phyloP scores from a whole-genome alignment of 2,113 vertebrate genomes.

The Fregetta grallaria region DNA sequence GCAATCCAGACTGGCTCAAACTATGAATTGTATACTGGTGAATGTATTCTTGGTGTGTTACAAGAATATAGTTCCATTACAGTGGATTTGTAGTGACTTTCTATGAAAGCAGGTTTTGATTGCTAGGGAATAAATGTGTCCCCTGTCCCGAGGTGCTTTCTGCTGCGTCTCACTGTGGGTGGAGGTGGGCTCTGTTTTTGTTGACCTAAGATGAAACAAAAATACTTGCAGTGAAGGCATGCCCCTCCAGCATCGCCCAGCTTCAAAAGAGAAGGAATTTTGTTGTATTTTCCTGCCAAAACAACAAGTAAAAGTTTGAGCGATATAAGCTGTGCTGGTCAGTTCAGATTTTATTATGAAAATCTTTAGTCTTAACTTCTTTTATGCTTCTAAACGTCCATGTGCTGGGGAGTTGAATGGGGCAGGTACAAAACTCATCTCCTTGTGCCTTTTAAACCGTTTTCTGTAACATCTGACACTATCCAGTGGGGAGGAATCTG shows the following conservation, averaged over 20 bases:
- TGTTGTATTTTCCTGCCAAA: not conserved
- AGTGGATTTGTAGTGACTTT: not conserved
- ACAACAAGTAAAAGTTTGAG: not conserved
- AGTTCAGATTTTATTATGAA: fast-evolving
- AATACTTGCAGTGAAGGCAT: not conserved
- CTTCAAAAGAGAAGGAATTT: not conserved
- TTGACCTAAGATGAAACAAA: not conserved
- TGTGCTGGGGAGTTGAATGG: not conserved
- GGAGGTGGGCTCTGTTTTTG: not conserved
- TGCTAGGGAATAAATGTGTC: not conserved
- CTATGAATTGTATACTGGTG: not conserved
- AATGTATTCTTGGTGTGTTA: not conserved
- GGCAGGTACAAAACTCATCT: not conserved
- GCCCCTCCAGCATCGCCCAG: not conserved
- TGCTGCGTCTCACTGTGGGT: not conserved
- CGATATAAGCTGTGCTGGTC: not conserved
- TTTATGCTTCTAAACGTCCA: not conserved
- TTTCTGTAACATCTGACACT: not conserved
- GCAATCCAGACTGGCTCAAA: fast-evolving
- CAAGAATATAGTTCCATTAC: not conserved
- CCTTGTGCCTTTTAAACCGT: fast-evolving
- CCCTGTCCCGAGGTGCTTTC: not conserved
- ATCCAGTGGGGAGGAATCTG: not conserved
- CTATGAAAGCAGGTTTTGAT: not conserved
- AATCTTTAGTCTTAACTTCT: not conserved